These are phyloP conservation scores for Natrix natrix DNA, from an alignment of 2,797 vertebrate species.

Conservation along the genomic window DNA sequence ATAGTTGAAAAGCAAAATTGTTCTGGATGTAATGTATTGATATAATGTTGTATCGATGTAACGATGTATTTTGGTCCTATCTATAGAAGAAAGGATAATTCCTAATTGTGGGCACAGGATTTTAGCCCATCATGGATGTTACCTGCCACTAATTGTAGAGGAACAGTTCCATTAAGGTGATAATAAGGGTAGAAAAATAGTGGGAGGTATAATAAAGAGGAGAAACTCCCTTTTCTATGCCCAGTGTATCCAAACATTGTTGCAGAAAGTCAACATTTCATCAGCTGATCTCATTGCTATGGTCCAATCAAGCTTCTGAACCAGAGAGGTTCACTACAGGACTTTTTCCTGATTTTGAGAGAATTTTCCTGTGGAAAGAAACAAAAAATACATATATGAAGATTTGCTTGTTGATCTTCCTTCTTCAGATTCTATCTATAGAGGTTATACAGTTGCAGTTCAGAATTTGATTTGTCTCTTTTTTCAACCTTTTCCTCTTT, in stretches of 20 bases:
- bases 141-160: neutral
- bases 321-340: slow-evolving; percentile 19
- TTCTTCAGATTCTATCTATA: neutral
- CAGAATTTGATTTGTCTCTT: neutral
- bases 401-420: neutral
- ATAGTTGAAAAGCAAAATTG: neutral
- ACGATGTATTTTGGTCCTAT: neutral
- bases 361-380: slow-evolving; percentile 14
- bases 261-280: neutral
- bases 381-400: neutral
- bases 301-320: neutral
- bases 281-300: neutral
- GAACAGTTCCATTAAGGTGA: neutral
- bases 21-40: neutral
- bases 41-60: neutral
- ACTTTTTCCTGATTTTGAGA: slow-evolving; percentile 19
- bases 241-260: neutral
- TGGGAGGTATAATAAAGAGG: neutral
- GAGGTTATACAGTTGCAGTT: neutral
- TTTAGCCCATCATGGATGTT: neutral
- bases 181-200: neutral
- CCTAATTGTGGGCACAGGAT: too few species aligned
- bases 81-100: neutral
- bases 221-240: neutral
- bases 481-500: neutral